Conservation (phyloP, 1,140 invertebrate genomes). For the Gerris buenoi region DNA sequence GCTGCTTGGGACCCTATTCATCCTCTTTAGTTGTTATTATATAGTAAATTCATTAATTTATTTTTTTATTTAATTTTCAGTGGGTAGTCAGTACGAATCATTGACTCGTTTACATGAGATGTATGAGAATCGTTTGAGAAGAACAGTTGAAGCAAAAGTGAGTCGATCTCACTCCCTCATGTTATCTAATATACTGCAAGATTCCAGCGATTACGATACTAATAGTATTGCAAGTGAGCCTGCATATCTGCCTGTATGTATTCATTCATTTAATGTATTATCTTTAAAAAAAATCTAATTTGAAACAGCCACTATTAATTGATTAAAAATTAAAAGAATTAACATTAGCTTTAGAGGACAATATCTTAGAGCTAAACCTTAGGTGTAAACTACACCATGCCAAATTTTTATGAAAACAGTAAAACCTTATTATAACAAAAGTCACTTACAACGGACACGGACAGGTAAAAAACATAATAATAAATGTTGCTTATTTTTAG, state of each 20-base stretch:
- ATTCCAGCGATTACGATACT: constrained; percentile 20
- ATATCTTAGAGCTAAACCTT: no score
- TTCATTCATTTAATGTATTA: background rate
- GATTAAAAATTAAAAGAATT: background rate
- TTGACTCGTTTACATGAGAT: constrained; percentile 48
- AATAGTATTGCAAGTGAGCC: constrained; percentile 71
- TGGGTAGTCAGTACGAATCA: constrained; percentile 40
- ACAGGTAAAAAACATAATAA: no score
- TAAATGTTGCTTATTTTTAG: no score
- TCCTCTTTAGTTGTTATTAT: background rate
- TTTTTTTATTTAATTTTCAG: constrained; percentile 28
- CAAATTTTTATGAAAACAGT: background rate
- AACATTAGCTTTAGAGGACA: no score
- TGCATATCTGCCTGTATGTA: constrained; percentile 30
- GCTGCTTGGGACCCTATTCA: background rate
- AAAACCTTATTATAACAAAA: background rate
- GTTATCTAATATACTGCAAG: constrained; percentile 45
- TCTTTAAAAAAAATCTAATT: background rate
- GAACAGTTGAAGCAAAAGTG: constrained; percentile 24
- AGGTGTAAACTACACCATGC: background rate
- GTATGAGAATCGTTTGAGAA: constrained; percentile 42
- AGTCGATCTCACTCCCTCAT: constrained; percentile 49
- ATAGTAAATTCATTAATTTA: background rate
- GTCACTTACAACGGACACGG: no score
- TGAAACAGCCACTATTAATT: background rate